Conservation (phyloP, 2,113 vertebrate genomes). For the Corydoras sp. region DNA sequence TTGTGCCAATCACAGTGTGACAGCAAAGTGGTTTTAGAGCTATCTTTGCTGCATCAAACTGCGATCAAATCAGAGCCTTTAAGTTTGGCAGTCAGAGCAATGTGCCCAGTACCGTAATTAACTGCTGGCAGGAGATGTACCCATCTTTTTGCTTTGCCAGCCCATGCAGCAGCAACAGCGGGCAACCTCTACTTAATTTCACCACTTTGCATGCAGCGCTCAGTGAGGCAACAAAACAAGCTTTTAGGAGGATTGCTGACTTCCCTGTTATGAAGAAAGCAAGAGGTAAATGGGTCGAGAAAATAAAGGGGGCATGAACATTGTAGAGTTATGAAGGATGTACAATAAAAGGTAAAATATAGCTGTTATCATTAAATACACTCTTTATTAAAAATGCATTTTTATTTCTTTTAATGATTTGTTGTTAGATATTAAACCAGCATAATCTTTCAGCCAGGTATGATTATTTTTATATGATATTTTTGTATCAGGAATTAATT, state of each 20-base stretch:
- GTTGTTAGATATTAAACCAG: too few species aligned
- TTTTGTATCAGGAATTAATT: too few species aligned
- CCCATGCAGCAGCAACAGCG: constrained; percentile 21
- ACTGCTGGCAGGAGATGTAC: constrained; percentile 36
- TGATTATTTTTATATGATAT: too few species aligned
- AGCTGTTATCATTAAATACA: too few species aligned
- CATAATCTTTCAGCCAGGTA: too few species aligned
- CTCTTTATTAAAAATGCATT: too few species aligned
- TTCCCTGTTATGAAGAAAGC: constrained; percentile 5
- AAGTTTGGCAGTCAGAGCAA: constrained; percentile 17
- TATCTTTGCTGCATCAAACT: constrained; percentile 32
- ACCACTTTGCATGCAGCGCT: constrained; percentile 34
- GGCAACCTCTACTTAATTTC: constrained; percentile 35
- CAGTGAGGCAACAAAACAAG: constrained; percentile 25
- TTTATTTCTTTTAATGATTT: too few species aligned
- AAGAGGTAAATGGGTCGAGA: background rate
- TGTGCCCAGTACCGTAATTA: constrained; percentile 40
- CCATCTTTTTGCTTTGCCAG: constrained; percentile 21
- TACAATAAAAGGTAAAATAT: too few species aligned
- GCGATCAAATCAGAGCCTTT: constrained; percentile 34
- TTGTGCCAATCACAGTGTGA: constrained; percentile 34
- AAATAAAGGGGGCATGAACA: background rate
- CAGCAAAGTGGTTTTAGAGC: background rate
- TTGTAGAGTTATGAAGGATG: background rate
- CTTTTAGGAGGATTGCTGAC: constrained; percentile 35